Percentiles rank a stretch among this genome's conserved stretches.
Conservation (phyloP, 2,113 vertebrate genomes). For the Peucedramus taeniatus region DNA sequence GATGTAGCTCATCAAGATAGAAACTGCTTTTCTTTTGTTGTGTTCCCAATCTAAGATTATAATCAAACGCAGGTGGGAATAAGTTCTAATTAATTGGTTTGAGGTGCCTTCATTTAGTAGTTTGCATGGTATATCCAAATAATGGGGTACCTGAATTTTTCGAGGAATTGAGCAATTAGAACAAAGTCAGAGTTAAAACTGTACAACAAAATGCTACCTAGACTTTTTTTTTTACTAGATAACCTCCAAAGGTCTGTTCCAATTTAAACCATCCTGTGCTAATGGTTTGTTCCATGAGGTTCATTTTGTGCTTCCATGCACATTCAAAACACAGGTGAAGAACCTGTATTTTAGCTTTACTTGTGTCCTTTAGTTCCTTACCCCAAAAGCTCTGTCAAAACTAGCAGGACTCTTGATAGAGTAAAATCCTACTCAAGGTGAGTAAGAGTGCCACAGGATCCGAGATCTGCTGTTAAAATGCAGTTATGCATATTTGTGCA, state of each 20-base stretch:
- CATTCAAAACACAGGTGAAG: neutral
- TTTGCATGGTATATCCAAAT: neutral
- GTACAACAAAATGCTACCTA: neutral
- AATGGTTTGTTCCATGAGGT: neutral
- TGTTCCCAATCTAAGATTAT: neutral
- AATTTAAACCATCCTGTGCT: neutral
- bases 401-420: neutral
- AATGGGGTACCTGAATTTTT: neutral
- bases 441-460: neutral
- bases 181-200: neutral
- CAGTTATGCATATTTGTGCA: neutral
- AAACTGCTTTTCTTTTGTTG: neutral
- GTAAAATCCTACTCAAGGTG: neutral
- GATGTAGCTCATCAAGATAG: neutral
- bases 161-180: neutral
- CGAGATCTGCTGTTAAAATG: neutral
- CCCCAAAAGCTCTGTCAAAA: neutral
- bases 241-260: neutral
- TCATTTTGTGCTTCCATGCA: neutral
- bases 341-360: neutral
- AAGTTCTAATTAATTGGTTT: neutral
- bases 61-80: neutral
- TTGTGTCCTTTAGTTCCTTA: neutral
- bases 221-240: neutral
- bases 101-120: neutral